Percentiles rank a stretch among this genome's conserved stretches.
Conservation (phyloP, 2,113 vertebrate genomes). For the Vidua macroura region DNA sequence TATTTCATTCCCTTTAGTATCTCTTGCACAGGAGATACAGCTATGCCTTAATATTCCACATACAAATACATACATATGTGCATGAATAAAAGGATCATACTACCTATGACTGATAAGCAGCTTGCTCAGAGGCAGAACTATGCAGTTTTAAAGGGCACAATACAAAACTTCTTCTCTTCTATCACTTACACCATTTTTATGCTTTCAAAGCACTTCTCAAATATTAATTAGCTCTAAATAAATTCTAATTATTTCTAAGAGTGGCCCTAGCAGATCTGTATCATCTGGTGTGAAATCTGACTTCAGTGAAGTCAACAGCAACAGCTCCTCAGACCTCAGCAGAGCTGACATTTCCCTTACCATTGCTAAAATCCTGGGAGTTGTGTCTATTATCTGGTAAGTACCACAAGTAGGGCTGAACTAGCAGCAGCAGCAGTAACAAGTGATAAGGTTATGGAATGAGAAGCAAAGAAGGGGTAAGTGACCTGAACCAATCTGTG, state of each 20-base stretch:
- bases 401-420: background rate
- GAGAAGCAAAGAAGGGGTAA: background rate
- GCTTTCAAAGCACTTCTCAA: conserved; percentile 23
- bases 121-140: background rate
- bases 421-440: background rate
- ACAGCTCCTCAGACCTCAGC: conserved; percentile 35
- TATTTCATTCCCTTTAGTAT: background rate
- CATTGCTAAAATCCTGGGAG: background rate
- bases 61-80: background rate
- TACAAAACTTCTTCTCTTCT: background rate
- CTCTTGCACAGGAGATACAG: background rate
- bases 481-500: background rate
- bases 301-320: conserved; percentile 37
- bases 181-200: background rate
- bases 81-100: background rate
- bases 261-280: conserved; percentile 36
- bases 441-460: background rate
- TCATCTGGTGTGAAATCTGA: conserved; percentile 58
- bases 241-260: conserved; percentile 53
- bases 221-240: conserved; percentile 57
- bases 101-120: background rate
- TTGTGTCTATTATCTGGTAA: background rate
- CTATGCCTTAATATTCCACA: background rate
- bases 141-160: background rate
- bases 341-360: background rate